Base-by-base conservation (phyloP, 2,888 invertebrate species). In the Bombylius discolor region DNA sequence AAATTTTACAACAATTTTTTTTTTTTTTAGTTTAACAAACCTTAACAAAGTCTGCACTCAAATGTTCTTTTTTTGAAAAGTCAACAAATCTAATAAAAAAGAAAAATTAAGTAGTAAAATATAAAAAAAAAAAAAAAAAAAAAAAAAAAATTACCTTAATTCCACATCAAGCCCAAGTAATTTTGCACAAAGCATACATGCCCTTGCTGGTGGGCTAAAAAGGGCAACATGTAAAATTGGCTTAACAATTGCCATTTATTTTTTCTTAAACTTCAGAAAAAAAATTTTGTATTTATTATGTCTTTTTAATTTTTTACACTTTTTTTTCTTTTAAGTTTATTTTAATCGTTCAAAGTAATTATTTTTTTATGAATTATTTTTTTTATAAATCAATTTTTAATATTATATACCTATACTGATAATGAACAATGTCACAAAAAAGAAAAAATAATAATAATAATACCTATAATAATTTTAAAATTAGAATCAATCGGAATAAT, bases 131-230 rank as follows among this genome's bases (percentile, higher is more conserved):
- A 49, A 51, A 50, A 23, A 23, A 23, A 23, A 7, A 4, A 1
- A 4, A 6, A 36, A 36, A 51, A 23, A 32, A 36, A 36, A 4
- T 42, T 5, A 42, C 39, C 39, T 7, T 11, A 42, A 11, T 42
- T 42, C 39, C 12, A 42, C 53, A 53, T 75, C 69, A 3, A 79
- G 58, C 4, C 68, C 74, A 59, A 78, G 66, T n/a, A 74, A 64
- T 59, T 75, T 72, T 1, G 77, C 75, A 6, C 73, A 72, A 58
- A 78, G 63, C 48, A 72, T 65, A 49, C 77, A 77, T 4, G 77
- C 71, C 50, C 78, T 68, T 11, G 74, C 74, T 9, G 78, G 77
- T 39, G 78, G 76, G 59, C 78, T 78, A 47, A 72, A 68, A 11
- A 69, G 64, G 6, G 72, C 69, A 59, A 71, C 71, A 59, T 76